phyloP scores from a whole-genome alignment of 1,140 invertebrate genomes.

The Drosophila cardini region DNA sequence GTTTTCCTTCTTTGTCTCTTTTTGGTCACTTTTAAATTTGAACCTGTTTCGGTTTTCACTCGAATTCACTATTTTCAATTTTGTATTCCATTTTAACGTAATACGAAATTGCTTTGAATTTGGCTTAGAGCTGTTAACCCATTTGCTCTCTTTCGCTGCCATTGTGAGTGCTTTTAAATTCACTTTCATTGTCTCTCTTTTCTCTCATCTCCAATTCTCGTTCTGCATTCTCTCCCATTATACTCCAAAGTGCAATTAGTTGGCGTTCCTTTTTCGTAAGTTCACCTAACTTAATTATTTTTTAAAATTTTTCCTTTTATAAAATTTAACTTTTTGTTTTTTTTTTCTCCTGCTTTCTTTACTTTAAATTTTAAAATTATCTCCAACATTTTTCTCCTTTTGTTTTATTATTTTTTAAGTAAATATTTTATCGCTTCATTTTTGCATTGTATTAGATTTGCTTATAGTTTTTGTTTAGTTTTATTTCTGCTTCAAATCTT shows the following conservation, averaged over 20 bases:
- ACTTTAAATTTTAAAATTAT: no score
- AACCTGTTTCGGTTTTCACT: constrained; percentile 4
- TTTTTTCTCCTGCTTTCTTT: no score
- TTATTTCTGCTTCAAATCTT: no score
- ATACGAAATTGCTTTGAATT: constrained; percentile 21
- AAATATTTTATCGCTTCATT: no score
- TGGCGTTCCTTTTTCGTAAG: no score
- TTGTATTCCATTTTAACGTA: constrained; percentile 13
- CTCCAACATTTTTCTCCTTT: no score
- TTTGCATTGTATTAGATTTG: no score
- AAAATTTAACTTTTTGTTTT: no score
- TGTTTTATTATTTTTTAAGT: no score
- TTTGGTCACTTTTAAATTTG: background rate
- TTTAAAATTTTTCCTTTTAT: no score
- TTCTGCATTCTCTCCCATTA: background rate
- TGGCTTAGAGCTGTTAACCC: constrained; percentile 9
- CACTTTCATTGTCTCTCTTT: background rate
- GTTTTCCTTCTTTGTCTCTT: background rate
- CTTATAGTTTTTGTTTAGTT: no score
- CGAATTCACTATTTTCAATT: constrained; percentile 9
- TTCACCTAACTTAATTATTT: no score
- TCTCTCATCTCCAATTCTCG: background rate
- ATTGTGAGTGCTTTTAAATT: constrained; percentile 11
- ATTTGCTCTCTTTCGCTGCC: background rate
- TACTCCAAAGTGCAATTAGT: background rate